Evolutionary conservation across 2,888 invertebrate species (phyloP).

Genomic region (Thymelicus lineola): DNA sequence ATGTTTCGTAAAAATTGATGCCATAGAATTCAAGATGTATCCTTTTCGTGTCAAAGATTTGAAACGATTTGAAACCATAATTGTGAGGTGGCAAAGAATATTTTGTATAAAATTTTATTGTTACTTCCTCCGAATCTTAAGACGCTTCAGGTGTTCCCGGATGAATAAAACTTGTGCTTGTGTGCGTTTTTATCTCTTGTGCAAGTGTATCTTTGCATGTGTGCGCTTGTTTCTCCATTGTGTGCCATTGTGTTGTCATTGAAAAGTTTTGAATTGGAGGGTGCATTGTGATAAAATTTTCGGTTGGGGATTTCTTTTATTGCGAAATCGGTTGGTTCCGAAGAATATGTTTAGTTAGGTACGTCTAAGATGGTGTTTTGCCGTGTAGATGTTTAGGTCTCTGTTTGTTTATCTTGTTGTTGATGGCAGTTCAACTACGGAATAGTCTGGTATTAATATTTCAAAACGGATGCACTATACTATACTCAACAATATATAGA

Average conservation of each 20-base stretch:
- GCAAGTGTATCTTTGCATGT: constrained; percentile 41
- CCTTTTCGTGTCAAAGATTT: background rate
- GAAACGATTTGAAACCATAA: constrained; percentile 10
- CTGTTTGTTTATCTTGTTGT: background rate
- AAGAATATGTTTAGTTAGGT: background rate
- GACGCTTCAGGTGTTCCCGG: constrained; percentile 41
- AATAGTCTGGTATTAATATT: background rate
- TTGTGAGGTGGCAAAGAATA: background rate
- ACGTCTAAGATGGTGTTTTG: background rate
- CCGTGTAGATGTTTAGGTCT: constrained; percentile 1
- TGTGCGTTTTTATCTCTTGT: constrained; percentile 27
- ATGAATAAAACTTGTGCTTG: constrained; percentile 30
- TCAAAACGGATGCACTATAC: too few relatives aligned
- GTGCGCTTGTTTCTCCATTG: constrained; percentile 38
- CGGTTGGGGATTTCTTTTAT: constrained; percentile 12
- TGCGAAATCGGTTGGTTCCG: constrained; percentile 22
- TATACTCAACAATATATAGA: too few relatives aligned
- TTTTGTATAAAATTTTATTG: background rate
- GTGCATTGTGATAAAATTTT: background rate
- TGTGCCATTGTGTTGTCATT: constrained; percentile 17
- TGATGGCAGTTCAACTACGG: background rate
- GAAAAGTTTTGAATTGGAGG: constrained; percentile 11
- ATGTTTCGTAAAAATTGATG: constrained; percentile 25
- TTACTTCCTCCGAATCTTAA: constrained; percentile 5
- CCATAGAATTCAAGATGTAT: constrained; percentile 4